Base-by-base conservation (phyloP, 1,140 invertebrate genomes). In the Drosophila nannoptera region DNA sequence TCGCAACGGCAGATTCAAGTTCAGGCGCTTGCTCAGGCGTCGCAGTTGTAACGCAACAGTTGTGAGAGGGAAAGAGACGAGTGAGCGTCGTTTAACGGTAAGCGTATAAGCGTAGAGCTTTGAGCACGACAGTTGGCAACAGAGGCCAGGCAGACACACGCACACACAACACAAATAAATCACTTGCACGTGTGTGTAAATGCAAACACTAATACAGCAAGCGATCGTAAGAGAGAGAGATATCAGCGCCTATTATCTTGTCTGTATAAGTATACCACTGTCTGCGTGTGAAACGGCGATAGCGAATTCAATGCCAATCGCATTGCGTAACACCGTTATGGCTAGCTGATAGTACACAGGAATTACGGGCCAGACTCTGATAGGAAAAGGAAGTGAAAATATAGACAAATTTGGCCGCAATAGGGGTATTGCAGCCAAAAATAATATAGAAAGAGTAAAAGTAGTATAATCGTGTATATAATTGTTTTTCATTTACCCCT, bases 401-500 rank as follows among this genome's bases (percentile, higher is more conserved):
- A 68, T 46, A 54, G 46, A 35, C 31, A 12, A 16, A 54, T 4
- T 7, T 12, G 32, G 29, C 42, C 38, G 52, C 16, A 48, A 64
- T 50, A 33, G 56, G n/a, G 52, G 22, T 45, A 22, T 45, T 45
- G 14, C 7, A 58, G 49, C 16, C 59, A 38, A 74, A 62, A 56
- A 40, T 36, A 53, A 43, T 32, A 50, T 40, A 64, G 63, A 73
- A 70, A 40, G 46, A 54, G 38, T 52, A 29, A 31, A 38, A 55
- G 12, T 7, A 14, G 4, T 43, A 35, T 46, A n/a, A n/a, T n/a
- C n/a, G n/a, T 55, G 43, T 6, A 22, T 40, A 60, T 60, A 84
- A 78, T 82, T 83, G 82, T 87, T 87, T 87, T 87, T 87, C 82
- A 87, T 87, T 87, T 87, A 75, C 72, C 82, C 82, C 82, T 67